phyloP scores from a whole-genome alignment of 2,888 invertebrate species.

The Pseudococcus jackbeardsleyi region DNA sequence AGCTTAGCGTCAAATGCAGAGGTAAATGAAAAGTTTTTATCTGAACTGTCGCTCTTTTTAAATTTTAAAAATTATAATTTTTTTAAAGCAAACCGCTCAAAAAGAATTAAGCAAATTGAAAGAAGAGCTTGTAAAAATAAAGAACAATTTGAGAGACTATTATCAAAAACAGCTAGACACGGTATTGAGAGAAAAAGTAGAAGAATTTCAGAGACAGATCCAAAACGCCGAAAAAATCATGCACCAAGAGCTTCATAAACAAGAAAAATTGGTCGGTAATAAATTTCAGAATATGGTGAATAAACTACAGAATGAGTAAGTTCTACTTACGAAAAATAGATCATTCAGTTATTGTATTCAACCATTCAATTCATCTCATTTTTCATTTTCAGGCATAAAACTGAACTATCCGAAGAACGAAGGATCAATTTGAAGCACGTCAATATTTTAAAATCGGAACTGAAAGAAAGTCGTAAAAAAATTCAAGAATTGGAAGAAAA shows the following conservation, averaged over 20 bases:
- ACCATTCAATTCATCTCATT: background rate
- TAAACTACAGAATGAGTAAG: slow-evolving; percentile 52
- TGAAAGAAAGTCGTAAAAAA: slow-evolving; percentile 57
- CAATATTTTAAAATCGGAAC: slow-evolving; percentile 56
- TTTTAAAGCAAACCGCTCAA: slow-evolving; percentile 47
- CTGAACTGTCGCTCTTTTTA: background rate
- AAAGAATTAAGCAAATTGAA: slow-evolving; percentile 65
- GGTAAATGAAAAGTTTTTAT: background rate
- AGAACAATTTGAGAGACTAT: slow-evolving; percentile 65
- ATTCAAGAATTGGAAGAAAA: slow-evolving; percentile 54
- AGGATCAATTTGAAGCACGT: slow-evolving; percentile 59
- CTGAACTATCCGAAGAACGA: slow-evolving; percentile 61
- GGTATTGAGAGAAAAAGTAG: slow-evolving; percentile 65
- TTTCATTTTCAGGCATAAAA: slow-evolving; percentile 53
- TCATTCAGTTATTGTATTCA: background rate
- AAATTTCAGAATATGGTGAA: slow-evolving; percentile 45
- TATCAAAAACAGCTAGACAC: slow-evolving; percentile 66
- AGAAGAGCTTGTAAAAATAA: slow-evolving; percentile 66
- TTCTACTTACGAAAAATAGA: background rate
- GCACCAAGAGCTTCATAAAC: slow-evolving; percentile 55
- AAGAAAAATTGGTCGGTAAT: slow-evolving; percentile 34
- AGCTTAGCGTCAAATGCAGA: slow-evolving; percentile 13
- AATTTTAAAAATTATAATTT: background rate
- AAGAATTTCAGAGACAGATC: slow-evolving; percentile 65
- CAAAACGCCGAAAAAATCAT: slow-evolving; percentile 55